phyloP scores from a whole-genome alignment of 2,113 vertebrate genomes.

The Ctenodactylus gundi region DNA sequence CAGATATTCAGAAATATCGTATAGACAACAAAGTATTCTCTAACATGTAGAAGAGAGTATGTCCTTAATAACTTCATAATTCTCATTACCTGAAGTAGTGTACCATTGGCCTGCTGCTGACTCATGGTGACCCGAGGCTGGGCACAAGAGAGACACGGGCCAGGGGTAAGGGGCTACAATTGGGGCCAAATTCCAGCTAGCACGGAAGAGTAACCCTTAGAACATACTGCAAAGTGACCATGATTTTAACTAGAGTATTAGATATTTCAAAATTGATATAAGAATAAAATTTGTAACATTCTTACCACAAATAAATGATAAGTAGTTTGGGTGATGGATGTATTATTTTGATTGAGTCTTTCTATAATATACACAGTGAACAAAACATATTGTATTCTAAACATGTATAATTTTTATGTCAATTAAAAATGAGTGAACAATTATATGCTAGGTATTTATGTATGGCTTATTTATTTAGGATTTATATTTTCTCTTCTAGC shows the following conservation, averaged over 20 bases:
- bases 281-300: background rate
- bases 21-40: background rate
- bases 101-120: background rate
- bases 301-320: background rate
- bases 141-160: too few relatives aligned
- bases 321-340: background rate
- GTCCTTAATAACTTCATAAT: background rate
- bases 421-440: background rate
- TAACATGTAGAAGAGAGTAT: background rate
- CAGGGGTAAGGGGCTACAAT: background rate
- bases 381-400: background rate
- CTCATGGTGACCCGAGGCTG: background rate
- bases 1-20: background rate
- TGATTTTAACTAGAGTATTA: background rate
- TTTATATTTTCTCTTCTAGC: background rate
- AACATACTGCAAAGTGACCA: background rate
- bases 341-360: background rate
- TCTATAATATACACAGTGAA: background rate
- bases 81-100: background rate
- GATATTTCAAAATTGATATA: background rate
- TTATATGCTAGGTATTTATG: background rate
- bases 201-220: too few relatives aligned
- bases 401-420: background rate
- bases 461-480: background rate
- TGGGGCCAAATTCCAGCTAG: background rate